Evolutionary conservation across 1,140 invertebrate genomes (phyloP).

Genomic region (Drosophila oshimai): DNA sequence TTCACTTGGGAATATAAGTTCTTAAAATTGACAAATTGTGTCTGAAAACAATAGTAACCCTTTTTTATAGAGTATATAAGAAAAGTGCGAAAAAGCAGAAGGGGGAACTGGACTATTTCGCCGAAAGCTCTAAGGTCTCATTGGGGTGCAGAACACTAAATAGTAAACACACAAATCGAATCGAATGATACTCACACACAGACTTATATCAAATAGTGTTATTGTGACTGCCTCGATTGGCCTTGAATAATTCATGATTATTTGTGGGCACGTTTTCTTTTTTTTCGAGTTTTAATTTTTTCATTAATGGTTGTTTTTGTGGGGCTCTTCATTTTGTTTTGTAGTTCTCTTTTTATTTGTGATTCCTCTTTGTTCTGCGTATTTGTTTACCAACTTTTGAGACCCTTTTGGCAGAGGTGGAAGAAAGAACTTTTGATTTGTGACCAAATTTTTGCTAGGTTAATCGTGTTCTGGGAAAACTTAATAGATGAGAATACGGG

Average conservation of each 20-base stretch:
- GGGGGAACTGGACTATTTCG: conserved; percentile 2
- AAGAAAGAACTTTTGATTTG: conserved; percentile 27
- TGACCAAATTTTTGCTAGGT: conserved; percentile 7
- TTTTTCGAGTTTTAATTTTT: conserved; percentile 59
- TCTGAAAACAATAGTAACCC: too few species aligned
- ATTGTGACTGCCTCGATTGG: conserved; percentile 43
- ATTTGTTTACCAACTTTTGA: conserved; percentile 70
- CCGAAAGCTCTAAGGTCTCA: not conserved
- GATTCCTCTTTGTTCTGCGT: conserved; percentile 52
- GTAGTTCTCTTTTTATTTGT: conserved; percentile 19
- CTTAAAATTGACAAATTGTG: too few species aligned
- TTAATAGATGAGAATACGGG: not conserved
- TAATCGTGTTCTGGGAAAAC: conserved; percentile 1
- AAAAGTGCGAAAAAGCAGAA: not conserved
- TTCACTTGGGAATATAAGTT: too few species aligned
- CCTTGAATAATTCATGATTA: conserved; percentile 81
- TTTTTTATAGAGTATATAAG: not conserved
- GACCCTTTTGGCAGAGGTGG: conserved; percentile 35
- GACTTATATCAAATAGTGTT: conserved; percentile 46
- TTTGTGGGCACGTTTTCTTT: conserved; percentile 35
- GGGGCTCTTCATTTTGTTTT: conserved; percentile 23
- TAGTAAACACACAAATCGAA: conserved; percentile 37
- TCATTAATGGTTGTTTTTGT: conserved; percentile 54
- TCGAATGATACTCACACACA: conserved; percentile 25
- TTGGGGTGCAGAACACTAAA: conserved; percentile 11